phyloP scores from a whole-genome alignment of 2,113 vertebrate genomes.

The Callospermophilus lateralis region DNA sequence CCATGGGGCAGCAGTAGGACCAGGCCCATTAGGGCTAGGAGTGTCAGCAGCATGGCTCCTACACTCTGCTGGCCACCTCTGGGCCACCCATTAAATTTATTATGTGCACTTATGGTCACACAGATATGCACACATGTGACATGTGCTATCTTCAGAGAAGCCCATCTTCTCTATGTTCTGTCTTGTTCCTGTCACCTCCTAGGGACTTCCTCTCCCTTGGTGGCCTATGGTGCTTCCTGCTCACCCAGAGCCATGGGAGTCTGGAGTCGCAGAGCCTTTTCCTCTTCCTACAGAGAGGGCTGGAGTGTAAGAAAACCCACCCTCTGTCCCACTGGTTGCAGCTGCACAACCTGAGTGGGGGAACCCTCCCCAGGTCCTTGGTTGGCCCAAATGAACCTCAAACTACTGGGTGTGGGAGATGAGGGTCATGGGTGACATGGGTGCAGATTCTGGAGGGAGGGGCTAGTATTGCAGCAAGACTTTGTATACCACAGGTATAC shows the following conservation, averaged over 20 bases:
- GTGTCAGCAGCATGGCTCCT: too few species aligned
- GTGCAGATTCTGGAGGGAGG: too few species aligned
- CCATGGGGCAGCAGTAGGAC: background rate
- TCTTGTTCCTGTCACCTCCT: too few species aligned
- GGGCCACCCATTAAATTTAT: background rate
- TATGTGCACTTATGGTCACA: background rate
- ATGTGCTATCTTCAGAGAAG: background rate
- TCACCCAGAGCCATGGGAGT: background rate
- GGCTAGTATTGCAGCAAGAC: too few species aligned
- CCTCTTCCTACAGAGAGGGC: background rate
- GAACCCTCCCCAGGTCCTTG: too few species aligned
- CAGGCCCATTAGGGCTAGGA: background rate
- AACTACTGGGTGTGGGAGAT: too few species aligned
- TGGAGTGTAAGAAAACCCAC: background rate
- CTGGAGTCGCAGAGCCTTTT: background rate
- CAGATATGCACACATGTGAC: background rate
- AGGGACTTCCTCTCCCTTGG: background rate
- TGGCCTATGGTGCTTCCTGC: background rate
- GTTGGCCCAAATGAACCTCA: too few species aligned
- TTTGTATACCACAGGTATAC: too few species aligned
- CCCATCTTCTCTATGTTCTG: too few species aligned
- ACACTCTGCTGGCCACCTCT: background rate
- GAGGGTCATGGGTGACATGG: too few species aligned
- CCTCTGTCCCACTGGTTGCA: background rate
- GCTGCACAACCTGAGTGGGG: background rate